A percentile compares a stretch with the other conserved stretches of the same genome.
phyloP scores from a whole-genome alignment of 2,888 invertebrate species.

The Emmelina monodactyla region DNA sequence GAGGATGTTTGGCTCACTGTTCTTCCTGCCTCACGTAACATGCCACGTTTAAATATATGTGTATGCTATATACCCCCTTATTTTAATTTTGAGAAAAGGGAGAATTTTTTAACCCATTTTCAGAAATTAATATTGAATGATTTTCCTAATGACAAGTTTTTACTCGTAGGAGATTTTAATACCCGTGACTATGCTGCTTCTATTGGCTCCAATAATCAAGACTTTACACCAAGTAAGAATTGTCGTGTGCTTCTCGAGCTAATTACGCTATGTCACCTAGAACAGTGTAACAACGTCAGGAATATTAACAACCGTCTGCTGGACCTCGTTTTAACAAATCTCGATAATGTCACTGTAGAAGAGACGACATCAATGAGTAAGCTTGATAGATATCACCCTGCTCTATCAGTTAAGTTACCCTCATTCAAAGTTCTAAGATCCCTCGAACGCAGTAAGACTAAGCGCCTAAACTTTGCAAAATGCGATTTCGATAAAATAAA shows the following conservation, averaged over 20 bases:
- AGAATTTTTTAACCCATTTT: too few relatives aligned
- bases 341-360: neutral
- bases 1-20: slow-evolving; percentile 16
- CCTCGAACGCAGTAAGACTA: neutral
- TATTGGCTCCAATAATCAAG: too few relatives aligned
- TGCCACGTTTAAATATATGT: slow-evolving; percentile 7
- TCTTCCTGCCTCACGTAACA: neutral
- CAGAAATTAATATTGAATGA: slow-evolving; percentile 1
- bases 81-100: neutral
- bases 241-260: too few relatives aligned
- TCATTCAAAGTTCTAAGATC: neutral
- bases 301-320: slow-evolving; percentile 6
- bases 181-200: neutral
- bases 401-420: slow-evolving; percentile 1
- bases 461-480: slow-evolving; percentile 7
- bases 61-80: slow-evolving; percentile 13
- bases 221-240: too few relatives aligned
- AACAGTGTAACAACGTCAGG: slow-evolving; percentile 6
- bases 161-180: slow-evolving; percentile 2
- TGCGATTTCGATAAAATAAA: slow-evolving; percentile 3
- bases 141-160: neutral
- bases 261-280: slow-evolving; percentile 1
- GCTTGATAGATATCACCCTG: slow-evolving; percentile 7
- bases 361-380: slow-evolving; percentile 1
- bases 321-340: slow-evolving; percentile 7